These are phyloP conservation scores for Monopis laevigella DNA, from an alignment of 2,888 invertebrate species.

Conservation along the genomic window DNA sequence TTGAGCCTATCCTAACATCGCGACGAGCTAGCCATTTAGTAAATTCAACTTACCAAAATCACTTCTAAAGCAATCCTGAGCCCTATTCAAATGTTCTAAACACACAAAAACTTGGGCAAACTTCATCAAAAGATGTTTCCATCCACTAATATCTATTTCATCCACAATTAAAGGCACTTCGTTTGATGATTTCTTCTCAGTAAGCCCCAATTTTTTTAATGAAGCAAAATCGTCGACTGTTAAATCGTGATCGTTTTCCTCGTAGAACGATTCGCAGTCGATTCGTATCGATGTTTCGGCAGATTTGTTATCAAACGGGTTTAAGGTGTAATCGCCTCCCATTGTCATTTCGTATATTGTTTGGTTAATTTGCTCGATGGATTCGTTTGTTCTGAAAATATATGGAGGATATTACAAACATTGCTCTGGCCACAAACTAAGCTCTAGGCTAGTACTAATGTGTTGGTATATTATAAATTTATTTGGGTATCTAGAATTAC, in stretches of 20 bases:
- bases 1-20: no score
- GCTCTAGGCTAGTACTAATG: no score
- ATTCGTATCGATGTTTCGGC: constrained; percentile 49
- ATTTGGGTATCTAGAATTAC: no score
- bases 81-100: constrained; percentile 51
- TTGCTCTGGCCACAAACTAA: no score
- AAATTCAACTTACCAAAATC: constrained; percentile 46
- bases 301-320: constrained; percentile 49
- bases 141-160: constrained; percentile 57
- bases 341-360: constrained; percentile 63
- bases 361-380: constrained; percentile 59
- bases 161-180: constrained; percentile 51
- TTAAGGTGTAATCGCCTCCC: constrained; percentile 48
- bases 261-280: constrained; percentile 49
- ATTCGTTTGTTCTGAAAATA: constrained; percentile 40
- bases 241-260: constrained; percentile 46
- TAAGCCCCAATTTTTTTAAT: constrained; percentile 44
- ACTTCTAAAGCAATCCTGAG: constrained; percentile 44
- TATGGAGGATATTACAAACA: no score
- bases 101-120: constrained; percentile 59
- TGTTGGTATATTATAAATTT: no score
- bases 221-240: constrained; percentile 58
- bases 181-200: constrained; percentile 13
- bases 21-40: neutral
- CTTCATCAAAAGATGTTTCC: constrained; percentile 55